Evolutionary conservation across 2,888 invertebrate species (phyloP).

Genomic region (Trachelus tabidus): DNA sequence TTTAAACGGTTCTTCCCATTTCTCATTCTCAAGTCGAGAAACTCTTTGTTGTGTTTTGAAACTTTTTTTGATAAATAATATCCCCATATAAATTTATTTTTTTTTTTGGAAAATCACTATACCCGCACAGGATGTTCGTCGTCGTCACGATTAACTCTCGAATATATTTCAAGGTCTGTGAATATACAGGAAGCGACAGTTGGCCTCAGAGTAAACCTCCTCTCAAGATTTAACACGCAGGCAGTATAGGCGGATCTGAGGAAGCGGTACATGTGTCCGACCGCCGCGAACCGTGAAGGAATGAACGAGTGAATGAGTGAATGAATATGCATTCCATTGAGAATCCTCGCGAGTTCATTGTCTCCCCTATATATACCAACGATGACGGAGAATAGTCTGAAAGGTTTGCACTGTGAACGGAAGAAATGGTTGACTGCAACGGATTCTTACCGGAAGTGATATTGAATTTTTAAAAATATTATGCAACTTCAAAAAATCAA

Average conservation of each 20-base stretch:
- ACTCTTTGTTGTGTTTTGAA: no score
- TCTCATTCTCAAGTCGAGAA: no score
- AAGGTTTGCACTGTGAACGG: neutral
- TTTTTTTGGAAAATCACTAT: no score
- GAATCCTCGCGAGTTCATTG: conserved; percentile 8
- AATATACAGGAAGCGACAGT: conserved; percentile 58
- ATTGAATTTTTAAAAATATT: no score
- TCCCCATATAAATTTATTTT: no score
- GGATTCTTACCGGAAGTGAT: no score
- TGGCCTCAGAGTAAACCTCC: conserved; percentile 32
- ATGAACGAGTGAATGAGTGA: conserved; percentile 41
- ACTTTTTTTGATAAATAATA: no score
- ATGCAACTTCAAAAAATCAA: no score
- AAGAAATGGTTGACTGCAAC: no score
- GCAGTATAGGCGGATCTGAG: conserved; percentile 31
- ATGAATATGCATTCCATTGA: conserved; percentile 48
- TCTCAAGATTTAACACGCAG: conserved; percentile 51
- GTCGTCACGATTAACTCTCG: conserved; percentile 13
- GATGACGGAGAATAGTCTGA: neutral
- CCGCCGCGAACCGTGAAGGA: conserved; percentile 22
- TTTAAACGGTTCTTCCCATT: no score
- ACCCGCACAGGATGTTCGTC: no score
- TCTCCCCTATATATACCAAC: neutral
- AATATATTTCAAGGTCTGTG: conserved; percentile 55
- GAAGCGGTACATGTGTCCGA: conserved; percentile 33